Evolutionary conservation across 2,797 vertebrate genomes (phyloP).

Genomic region (Xenops minutus): DNA sequence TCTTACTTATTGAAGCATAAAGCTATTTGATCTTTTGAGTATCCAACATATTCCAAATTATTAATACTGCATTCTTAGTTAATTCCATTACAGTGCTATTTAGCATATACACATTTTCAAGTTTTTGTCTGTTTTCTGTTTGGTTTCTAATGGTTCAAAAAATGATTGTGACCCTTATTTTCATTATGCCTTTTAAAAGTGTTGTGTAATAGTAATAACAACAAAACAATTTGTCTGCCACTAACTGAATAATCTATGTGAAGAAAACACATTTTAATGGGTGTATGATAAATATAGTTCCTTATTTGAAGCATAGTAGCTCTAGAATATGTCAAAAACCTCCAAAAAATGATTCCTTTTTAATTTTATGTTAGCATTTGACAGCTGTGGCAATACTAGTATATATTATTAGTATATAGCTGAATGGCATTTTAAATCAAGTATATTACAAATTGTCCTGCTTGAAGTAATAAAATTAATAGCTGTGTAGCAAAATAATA

Average conservation of each 20-base stretch:
- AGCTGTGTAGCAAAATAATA: background rate
- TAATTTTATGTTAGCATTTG: background rate
- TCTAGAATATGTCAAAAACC: background rate
- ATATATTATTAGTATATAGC: background rate
- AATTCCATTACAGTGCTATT: background rate
- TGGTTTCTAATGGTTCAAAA: background rate
- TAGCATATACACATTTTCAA: background rate
- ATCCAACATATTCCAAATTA: background rate
- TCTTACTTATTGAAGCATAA: background rate
- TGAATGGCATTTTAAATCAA: conserved; percentile 6
- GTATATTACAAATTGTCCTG: background rate
- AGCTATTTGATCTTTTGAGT: background rate
- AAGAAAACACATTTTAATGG: background rate
- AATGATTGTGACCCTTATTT: background rate
- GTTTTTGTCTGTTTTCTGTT: background rate
- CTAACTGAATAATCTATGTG: background rate
- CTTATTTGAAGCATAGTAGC: background rate
- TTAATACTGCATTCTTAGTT: background rate
- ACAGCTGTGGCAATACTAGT: background rate
- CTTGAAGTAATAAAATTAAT: background rate
- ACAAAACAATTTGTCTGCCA: background rate
- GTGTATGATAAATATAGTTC: background rate
- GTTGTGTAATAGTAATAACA: background rate
- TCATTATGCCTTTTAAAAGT: background rate
- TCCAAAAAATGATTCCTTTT: background rate